A percentile compares a stretch with the other conserved stretches of the same genome.
Conservation (phyloP, 2,888 invertebrate species). For the Aricia artaxerxes region DNA sequence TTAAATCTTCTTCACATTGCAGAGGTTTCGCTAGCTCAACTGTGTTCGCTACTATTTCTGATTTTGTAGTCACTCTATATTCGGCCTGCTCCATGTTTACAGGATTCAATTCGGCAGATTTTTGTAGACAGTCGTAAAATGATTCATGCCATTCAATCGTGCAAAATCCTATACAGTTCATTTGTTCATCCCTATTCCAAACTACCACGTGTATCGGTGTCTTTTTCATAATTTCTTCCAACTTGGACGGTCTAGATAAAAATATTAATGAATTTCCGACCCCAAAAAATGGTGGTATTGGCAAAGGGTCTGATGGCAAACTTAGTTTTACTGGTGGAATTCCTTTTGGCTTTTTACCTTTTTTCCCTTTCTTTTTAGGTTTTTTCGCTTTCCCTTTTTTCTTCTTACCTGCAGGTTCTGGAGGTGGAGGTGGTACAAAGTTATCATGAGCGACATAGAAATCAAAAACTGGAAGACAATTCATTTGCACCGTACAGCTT, state of each 20-base stretch:
- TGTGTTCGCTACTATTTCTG: slow-evolving; percentile 68
- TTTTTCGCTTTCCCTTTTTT: background rate
- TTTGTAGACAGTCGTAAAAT: slow-evolving; percentile 62
- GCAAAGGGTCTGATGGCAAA: slow-evolving; percentile 70
- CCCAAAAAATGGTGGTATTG: slow-evolving; percentile 72
- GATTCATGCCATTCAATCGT: slow-evolving; percentile 67
- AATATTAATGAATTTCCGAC: slow-evolving; percentile 72
- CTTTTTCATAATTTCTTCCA: slow-evolving; percentile 61
- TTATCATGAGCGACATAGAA: slow-evolving; percentile 75
- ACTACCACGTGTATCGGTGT: slow-evolving; percentile 70
- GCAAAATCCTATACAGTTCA: slow-evolving; percentile 67
- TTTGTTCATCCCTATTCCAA: slow-evolving; percentile 71
- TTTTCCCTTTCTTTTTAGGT: slow-evolving; percentile 52
- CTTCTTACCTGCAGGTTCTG: slow-evolving; percentile 58
- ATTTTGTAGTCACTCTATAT: slow-evolving; percentile 60
- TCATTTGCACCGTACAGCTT: slow-evolving; percentile 72
- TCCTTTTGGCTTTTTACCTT: slow-evolving; percentile 53
- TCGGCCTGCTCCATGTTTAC: slow-evolving; percentile 67
- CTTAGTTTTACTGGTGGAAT: slow-evolving; percentile 51
- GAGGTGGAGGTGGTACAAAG: slow-evolving; percentile 69
- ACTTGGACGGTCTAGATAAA: slow-evolving; percentile 64
- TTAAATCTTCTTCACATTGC: slow-evolving; percentile 71
- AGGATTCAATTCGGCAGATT: slow-evolving; percentile 61
- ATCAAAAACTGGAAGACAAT: slow-evolving; percentile 68
- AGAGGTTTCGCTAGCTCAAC: slow-evolving; percentile 60